Base-by-base conservation (phyloP, 2,888 invertebrate genomes). In the Lasioglossum calceatum region DNA sequence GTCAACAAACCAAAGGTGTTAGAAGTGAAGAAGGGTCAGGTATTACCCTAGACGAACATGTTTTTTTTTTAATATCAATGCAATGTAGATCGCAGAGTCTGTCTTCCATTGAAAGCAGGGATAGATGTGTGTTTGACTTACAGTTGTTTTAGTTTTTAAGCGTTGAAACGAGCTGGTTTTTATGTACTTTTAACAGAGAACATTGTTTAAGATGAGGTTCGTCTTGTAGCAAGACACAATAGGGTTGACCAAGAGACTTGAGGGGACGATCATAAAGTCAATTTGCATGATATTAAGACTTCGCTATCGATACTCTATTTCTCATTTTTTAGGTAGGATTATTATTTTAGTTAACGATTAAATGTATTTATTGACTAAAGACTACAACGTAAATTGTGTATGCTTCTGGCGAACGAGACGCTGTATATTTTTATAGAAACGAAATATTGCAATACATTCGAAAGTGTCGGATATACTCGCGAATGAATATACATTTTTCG, bases 21-120 rank as follows among this genome's bases (percentile, higher is more conserved):
- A 70, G 90, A 92, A 80, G 86, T 92, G 19, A 90, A 91, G 42
- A 94, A 95, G 54, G 94, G 93, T 5, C 92, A 94, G 47, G 84
- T 94, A 74, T 89, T 95, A 83, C 95, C 95, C 64, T 91, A 36
- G 84, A 16, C 14, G 23, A 39, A 27, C 64, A 32, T 64, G 54
- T 58, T n/a, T 58, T 58, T n/a, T 14, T 3, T 47, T 73, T 58
- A 19, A 70, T 39, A 78, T 71, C 23, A 0, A 58, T 72, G 44
- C 36, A n/a, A 58, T 32, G 32, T 72, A 44, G 58, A 58, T 64
- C n/a, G 39, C 61, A 47, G 7, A 77, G 64, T 81, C 32, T 58
- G 87, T 86, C 82, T 86, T 87, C 86, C 82, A 77, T 75, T 47
- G 27, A 54, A 32, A 71, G 32, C 64, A 71, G n/a, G 58, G 19